phyloP scores from a whole-genome alignment of 2,113 vertebrate genomes.

The Pluvialis apricaria region DNA sequence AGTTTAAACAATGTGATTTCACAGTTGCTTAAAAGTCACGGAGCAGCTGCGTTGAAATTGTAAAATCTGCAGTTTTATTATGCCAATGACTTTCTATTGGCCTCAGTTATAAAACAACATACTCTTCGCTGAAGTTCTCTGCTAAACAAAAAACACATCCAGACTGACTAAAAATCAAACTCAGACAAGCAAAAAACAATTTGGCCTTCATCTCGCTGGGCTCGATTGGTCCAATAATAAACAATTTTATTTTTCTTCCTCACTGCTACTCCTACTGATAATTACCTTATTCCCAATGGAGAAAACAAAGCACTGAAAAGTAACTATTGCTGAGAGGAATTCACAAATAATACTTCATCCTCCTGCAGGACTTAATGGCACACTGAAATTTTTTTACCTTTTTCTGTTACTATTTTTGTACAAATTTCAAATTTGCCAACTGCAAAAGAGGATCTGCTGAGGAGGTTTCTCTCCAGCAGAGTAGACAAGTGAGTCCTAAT shows the following conservation, averaged over 20 bases:
- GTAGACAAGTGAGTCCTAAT: background rate
- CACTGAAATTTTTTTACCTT: background rate
- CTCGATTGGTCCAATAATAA: slow-evolving; percentile 35
- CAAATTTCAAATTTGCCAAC: slow-evolving; percentile 10
- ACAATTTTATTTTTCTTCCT: slow-evolving; percentile 48
- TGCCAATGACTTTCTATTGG: slow-evolving; percentile 62
- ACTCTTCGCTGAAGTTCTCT: slow-evolving; percentile 57
- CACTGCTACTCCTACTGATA: background rate
- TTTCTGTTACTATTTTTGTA: background rate
- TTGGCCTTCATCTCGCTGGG: background rate
- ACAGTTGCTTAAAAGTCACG: slow-evolving; percentile 68
- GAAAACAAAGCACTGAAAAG: slow-evolving; percentile 8
- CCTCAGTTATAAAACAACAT: slow-evolving; percentile 60
- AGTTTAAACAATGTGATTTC: slow-evolving; percentile 70
- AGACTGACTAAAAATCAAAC: slow-evolving; percentile 60
- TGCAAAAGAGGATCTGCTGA: slow-evolving; percentile 24
- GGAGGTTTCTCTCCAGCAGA: slow-evolving; percentile 5
- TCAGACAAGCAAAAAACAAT: slow-evolving; percentile 15
- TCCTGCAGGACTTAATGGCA: background rate
- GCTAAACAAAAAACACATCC: slow-evolving; percentile 63
- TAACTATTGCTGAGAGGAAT: background rate
- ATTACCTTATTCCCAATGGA: background rate
- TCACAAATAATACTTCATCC: background rate
- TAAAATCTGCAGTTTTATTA: slow-evolving; percentile 66
- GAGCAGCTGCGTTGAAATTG: slow-evolving; percentile 57